Conservation (phyloP, 2,888 invertebrate genomes). For the Drosophila neonasuta region DNA sequence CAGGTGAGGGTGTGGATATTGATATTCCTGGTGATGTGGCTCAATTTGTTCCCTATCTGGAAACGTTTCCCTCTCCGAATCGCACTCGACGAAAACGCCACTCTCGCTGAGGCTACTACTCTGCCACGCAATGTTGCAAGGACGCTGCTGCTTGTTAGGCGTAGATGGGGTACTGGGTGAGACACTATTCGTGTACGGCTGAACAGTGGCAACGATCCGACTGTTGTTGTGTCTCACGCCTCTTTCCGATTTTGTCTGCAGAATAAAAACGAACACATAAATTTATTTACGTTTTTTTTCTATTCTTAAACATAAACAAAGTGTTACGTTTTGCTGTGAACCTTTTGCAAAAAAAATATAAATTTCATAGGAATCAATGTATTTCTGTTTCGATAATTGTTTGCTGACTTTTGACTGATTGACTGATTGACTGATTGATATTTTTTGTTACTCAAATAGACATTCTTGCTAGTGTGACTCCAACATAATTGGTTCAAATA, state of each 20-base stretch:
- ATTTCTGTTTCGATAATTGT: slow-evolving; percentile 10
- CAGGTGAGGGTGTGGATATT: slow-evolving; percentile 81
- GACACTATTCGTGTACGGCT: slow-evolving; percentile 84
- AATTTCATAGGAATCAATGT: slow-evolving; percentile 18
- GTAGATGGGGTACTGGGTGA: slow-evolving; percentile 61
- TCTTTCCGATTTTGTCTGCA: slow-evolving; percentile 64
- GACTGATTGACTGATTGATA: slow-evolving; percentile 35
- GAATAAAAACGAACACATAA: slow-evolving; percentile 36
- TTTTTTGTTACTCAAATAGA: background rate
- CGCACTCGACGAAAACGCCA: slow-evolving; percentile 88
- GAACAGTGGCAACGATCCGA: slow-evolving; percentile 86
- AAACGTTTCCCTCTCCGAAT: slow-evolving; percentile 63
- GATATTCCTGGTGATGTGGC: slow-evolving; percentile 38
- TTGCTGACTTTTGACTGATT: slow-evolving; percentile 23
- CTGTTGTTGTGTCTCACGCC: slow-evolving; percentile 45
- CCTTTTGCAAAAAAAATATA: slow-evolving; percentile 18
- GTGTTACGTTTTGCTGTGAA: slow-evolving; percentile 9
- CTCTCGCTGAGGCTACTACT: slow-evolving; percentile 87
- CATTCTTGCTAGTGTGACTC: too few species aligned
- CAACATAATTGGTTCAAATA: too few species aligned
- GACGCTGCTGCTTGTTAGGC: slow-evolving; percentile 50
- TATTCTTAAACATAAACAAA: slow-evolving; percentile 22
- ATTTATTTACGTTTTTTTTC: slow-evolving; percentile 28
- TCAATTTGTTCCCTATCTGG: slow-evolving; percentile 83
- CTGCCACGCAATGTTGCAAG: slow-evolving; percentile 68